These are phyloP conservation scores for Chamaea fasciata DNA, from an alignment of 2,113 vertebrate species.

Conservation along the genomic window DNA sequence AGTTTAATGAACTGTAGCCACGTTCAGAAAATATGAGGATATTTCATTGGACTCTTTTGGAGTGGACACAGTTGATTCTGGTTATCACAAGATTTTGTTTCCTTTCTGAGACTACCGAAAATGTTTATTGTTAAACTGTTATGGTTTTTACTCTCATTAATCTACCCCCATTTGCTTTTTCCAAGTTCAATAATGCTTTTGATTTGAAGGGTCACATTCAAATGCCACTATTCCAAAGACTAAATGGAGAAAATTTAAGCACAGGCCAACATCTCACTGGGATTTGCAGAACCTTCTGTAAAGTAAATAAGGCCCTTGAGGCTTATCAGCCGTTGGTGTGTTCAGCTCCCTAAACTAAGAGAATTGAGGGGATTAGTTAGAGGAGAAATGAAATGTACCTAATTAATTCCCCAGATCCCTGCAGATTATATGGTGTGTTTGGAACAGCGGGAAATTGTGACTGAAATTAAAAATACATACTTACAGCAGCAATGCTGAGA, in stretches of 20 bases:
- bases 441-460: constrained; percentile 47
- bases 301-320: constrained; percentile 56
- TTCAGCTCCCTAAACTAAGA: constrained; percentile 52
- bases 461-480: constrained; percentile 54
- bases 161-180: background rate
- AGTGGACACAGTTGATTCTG: background rate
- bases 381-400: constrained; percentile 55
- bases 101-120: background rate
- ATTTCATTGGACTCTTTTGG: background rate
- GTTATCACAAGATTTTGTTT: background rate
- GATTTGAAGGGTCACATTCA: constrained; percentile 46
- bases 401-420: constrained; percentile 68
- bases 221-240: background rate
- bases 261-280: background rate
- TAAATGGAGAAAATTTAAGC: constrained; percentile 7
- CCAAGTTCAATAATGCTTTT: background rate
- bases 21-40: background rate
- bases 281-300: constrained; percentile 35
- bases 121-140: background rate
- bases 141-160: background rate
- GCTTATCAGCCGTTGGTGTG: constrained; percentile 32
- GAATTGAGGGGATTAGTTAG: constrained; percentile 55
- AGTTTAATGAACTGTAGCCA: background rate
- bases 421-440: constrained; percentile 45
- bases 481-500: background rate